A percentile compares a stretch with the other conserved stretches of the same genome.
phyloP scores from a whole-genome alignment of 1,140 invertebrate species.

The Bicyclus anynana region DNA sequence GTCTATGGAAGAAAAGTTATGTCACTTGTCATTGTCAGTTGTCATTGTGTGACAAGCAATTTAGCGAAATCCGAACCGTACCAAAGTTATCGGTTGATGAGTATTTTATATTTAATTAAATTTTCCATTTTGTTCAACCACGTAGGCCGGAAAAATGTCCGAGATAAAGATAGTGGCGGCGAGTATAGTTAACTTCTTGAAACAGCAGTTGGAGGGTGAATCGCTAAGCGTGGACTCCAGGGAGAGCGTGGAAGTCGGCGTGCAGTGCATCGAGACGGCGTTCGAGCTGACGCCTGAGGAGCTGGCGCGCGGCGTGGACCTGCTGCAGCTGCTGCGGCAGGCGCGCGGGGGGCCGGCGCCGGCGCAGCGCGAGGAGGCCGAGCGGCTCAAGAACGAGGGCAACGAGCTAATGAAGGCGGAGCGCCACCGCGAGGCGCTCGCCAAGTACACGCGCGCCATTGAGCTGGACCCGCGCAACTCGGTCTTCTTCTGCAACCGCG shows the following conservation, averaged over 20 bases:
- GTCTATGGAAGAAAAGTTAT: too few relatives aligned
- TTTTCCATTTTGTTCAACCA: slow-evolving; percentile 12
- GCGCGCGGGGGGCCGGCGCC: slow-evolving; percentile 25
- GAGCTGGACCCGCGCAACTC: slow-evolving; percentile 90
- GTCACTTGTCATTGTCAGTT: slow-evolving; percentile 2
- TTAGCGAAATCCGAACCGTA: too few relatives aligned
- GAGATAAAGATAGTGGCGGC: slow-evolving; percentile 68
- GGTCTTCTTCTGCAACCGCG: slow-evolving; percentile 97
- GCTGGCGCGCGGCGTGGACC: slow-evolving; percentile 57
- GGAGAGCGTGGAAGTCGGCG: slow-evolving; percentile 88
- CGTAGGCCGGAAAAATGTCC: slow-evolving; percentile 45
- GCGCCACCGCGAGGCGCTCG: slow-evolving; percentile 87
- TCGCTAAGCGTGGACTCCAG: slow-evolving; percentile 79
- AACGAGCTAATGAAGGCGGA: slow-evolving; percentile 92
- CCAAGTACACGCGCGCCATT: slow-evolving; percentile 91
- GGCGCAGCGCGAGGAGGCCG: slow-evolving; percentile 78
- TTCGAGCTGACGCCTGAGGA: slow-evolving; percentile 81
- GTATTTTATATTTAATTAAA: slow-evolving; percentile 28
- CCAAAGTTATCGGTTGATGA: background rate
- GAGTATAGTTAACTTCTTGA: slow-evolving; percentile 69
- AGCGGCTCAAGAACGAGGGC: slow-evolving; percentile 89
- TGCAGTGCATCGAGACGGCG: slow-evolving; percentile 91
- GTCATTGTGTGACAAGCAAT: too few relatives aligned
- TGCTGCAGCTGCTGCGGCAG: slow-evolving; percentile 71
- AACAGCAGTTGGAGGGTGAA: slow-evolving; percentile 60